Evolutionary conservation across 2,888 invertebrate genomes (phyloP).

Genomic region (Drosophila phalerata): DNA sequence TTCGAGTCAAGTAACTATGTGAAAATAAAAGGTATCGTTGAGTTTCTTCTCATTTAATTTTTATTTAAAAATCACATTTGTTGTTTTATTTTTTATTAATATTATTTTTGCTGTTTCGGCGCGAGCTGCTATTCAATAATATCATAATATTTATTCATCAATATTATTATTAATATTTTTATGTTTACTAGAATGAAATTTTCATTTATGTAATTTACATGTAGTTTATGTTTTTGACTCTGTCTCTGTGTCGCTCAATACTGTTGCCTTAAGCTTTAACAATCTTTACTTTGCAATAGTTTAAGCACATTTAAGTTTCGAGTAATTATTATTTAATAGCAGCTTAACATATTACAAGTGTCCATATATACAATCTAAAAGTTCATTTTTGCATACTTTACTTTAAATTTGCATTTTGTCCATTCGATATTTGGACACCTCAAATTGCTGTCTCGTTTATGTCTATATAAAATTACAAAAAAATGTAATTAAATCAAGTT

Average conservation of each 20-base stretch:
- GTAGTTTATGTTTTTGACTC: constrained; percentile 43
- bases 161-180: constrained; percentile 34
- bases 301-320: constrained; percentile 56
- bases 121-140: constrained; percentile 61
- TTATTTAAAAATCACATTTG: constrained; percentile 82
- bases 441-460: constrained; percentile 40
- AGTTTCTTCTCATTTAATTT: constrained; percentile 69
- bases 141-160: constrained; percentile 37
- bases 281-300: constrained; percentile 71
- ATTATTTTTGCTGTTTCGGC: constrained; percentile 48
- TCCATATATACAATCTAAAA: constrained; percentile 53
- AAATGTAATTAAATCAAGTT: constrained; percentile 50
- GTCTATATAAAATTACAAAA: constrained; percentile 36
- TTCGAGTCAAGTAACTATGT: background rate
- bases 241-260: constrained; percentile 21
- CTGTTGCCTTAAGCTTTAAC: constrained; percentile 72
- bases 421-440: constrained; percentile 31
- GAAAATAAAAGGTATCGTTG: constrained; percentile 3
- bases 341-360: constrained; percentile 56
- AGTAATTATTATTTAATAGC: constrained; percentile 41
- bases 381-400: constrained; percentile 14
- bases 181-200: constrained; percentile 54
- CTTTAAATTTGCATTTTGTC: constrained; percentile 22
- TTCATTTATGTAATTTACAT: constrained; percentile 71
- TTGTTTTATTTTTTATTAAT: constrained; percentile 49